Evolutionary conservation across 2,113 vertebrate species (phyloP).

Genomic region (Podarcis raffonei): DNA sequence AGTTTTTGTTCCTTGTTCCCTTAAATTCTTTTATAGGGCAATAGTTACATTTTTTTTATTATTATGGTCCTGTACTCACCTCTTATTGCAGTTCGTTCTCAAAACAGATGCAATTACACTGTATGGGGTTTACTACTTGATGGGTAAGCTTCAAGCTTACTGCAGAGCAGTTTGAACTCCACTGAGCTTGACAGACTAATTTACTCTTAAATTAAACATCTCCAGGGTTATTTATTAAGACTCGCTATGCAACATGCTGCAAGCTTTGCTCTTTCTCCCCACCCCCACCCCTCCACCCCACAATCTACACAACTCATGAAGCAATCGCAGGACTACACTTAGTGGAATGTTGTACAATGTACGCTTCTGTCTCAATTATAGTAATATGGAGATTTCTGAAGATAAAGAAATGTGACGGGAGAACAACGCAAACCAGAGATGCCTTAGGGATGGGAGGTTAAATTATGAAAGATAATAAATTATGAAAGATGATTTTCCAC

Average conservation of each 20-base stretch:
- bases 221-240: constrained; percentile 23
- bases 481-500: constrained; percentile 19
- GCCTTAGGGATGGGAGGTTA: constrained; percentile 1
- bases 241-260: not conserved
- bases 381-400: constrained; percentile 6
- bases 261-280: not conserved
- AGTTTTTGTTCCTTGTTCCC: not conserved
- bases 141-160: not conserved
- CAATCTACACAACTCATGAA: constrained; percentile 8
- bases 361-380: constrained; percentile 9
- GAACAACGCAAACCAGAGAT: not conserved
- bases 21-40: not conserved
- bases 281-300: too few relatives aligned
- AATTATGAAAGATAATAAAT: constrained; percentile 31
- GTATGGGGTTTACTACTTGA: not conserved
- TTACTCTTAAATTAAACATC: constrained; percentile 21
- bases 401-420: constrained; percentile 11
- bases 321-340: constrained; percentile 11
- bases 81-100: not conserved
- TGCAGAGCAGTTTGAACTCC: not conserved
- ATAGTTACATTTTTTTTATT: not conserved
- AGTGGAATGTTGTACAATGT: constrained; percentile 4
- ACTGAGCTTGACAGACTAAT: constrained; percentile 20
- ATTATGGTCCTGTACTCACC: not conserved
- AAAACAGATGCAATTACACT: constrained; percentile 26